Evolutionary conservation across 2,113 vertebrate genomes (phyloP), one percentile per base, ranked within the genome.

Genomic region (Trichechus manatus): DNA sequence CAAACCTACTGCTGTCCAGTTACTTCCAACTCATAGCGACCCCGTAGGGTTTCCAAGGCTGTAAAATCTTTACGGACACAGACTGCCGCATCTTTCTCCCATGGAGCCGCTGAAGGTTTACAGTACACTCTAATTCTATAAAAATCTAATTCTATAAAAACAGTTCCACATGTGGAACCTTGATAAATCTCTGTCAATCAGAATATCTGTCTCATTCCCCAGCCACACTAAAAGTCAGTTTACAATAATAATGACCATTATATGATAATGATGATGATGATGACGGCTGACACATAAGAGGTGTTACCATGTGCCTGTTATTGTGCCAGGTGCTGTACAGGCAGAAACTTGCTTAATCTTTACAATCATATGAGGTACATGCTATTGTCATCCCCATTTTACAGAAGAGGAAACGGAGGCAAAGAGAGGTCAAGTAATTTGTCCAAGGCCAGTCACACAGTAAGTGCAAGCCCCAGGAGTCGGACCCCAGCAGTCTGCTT

Each of bases 241-340:
- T 6, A 29, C 1, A 0, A 39, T 5, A 9, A 22, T 0, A 3
- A 33, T 3, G 3, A 13, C 27, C 3, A 0, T 20, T 19, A 10
- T 6, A 3, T 20, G 50, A 50, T 6, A 9, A 81, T 7, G 17
- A 14, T 0, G 81, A 39, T 4, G 25, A 27, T 8, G 47, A 47
- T 47, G 44, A 50, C 31, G 64, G 15, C 13, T 3, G 56, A 50
- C 59, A 4, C 29, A 0, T 3, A 8, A n/a, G 6, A 6, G 64
- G 1, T 20, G n/a, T 42, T 3, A 14, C 17, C 50, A 11, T 6
- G 15, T 0, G 4, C 44, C 77, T 20, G 27, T 33, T 22, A 15
- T 4, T 4, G 13, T 19, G 64, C 15, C 6, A 22, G 66, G 36
- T 0, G 0, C 19, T n/a, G 9, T 17, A n/a, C 0, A 10, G 4